Percentiles rank a stretch among this genome's conserved stretches.
Evolutionary conservation across 2,888 invertebrate genomes (phyloP).

Genomic region (Malacosoma neustria): DNA sequence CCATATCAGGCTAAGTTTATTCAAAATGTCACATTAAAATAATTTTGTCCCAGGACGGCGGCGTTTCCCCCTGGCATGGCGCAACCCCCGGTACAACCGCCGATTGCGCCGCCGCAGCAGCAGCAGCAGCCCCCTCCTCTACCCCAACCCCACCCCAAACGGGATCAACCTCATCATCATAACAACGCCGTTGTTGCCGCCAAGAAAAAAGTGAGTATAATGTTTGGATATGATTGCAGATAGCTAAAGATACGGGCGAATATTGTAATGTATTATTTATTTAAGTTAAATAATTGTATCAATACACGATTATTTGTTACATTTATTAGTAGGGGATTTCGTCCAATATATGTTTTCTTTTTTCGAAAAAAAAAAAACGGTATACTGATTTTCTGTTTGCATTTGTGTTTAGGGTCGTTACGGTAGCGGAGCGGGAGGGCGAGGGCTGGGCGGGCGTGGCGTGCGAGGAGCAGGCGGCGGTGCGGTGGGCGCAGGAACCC

Average conservation of each 20-base stretch:
- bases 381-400: no score
- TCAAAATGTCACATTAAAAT: neutral
- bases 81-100: slow-evolving; percentile 5
- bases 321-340: no score
- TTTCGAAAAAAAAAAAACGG: no score
- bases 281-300: neutral
- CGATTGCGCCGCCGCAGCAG: slow-evolving; percentile 7
- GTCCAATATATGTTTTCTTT: no score
- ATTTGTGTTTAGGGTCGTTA: no score
- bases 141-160: slow-evolving; percentile 44
- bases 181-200: slow-evolving; percentile 32
- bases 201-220: slow-evolving; percentile 59
- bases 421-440: no score
- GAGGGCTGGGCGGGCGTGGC: slow-evolving; percentile 1
- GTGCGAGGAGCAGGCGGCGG: slow-evolving; percentile 19
- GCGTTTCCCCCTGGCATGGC: slow-evolving; percentile 29
- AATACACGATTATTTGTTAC: no score
- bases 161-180: slow-evolving; percentile 48
- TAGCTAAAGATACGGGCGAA: no score
- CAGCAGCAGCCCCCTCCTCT: slow-evolving; percentile 24
- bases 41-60: slow-evolving; percentile 26
- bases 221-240: no score
- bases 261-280: neutral
- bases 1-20: no score
- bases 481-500: slow-evolving; percentile 35